Evolutionary conservation across 2,797 vertebrate species (phyloP).

Genomic region (Sorex maritimensis): DNA sequence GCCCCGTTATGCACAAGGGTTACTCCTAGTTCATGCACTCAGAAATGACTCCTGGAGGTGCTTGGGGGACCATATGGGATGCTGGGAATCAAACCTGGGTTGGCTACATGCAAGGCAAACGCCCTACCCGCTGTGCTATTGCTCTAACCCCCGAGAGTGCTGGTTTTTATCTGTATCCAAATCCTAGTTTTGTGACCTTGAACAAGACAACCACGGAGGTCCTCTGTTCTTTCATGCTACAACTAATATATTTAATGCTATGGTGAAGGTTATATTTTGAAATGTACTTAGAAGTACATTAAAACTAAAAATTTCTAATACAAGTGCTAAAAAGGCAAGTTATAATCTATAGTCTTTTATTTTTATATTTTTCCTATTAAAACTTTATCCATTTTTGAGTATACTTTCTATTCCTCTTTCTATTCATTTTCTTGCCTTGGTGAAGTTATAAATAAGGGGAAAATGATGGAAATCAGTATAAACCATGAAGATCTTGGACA

Average conservation of each 20-base stretch:
- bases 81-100: too few relatives aligned
- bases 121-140: too few relatives aligned
- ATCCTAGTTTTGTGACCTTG: not conserved
- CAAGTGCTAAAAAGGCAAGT: not conserved
- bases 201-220: not conserved
- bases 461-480: not conserved
- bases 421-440: constrained; percentile 17
- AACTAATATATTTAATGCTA: not conserved
- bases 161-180: not conserved
- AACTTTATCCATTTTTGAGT: not conserved
- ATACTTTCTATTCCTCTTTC: not conserved
- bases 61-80: too few relatives aligned
- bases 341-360: not conserved
- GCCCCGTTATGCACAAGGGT: too few relatives aligned
- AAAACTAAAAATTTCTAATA: not conserved
- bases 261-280: not conserved
- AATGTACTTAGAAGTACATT: not conserved
- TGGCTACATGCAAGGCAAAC: too few relatives aligned
- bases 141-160: not conserved
- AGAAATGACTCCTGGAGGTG: too few relatives aligned
- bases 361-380: constrained; percentile 39
- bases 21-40: too few relatives aligned
- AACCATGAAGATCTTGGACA: not conserved
- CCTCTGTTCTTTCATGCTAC: not conserved
- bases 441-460: not conserved